Conservation (phyloP, 2,888 invertebrate genomes). For the Pecten maximus region DNA sequence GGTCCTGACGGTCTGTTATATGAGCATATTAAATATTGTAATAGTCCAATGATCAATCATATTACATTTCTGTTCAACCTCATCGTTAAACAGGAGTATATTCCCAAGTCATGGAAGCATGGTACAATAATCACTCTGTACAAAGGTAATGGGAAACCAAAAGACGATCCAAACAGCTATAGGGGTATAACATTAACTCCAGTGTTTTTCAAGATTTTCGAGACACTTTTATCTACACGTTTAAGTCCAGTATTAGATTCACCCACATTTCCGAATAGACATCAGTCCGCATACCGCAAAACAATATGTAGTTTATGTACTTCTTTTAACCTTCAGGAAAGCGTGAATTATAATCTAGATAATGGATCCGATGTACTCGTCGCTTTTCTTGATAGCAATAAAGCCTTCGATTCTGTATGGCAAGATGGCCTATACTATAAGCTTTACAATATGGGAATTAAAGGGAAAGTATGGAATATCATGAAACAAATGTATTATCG, state of each 20-base stretch:
- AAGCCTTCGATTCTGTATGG: constrained; percentile 48
- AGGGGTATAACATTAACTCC: constrained; percentile 46
- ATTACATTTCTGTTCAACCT: constrained; percentile 39
- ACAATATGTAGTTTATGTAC: constrained; percentile 46
- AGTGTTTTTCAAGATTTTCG: constrained; percentile 48
- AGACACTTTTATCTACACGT: constrained; percentile 43
- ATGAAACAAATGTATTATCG: constrained; percentile 38
- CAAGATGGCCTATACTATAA: constrained; percentile 49
- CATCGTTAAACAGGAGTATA: constrained; percentile 26
- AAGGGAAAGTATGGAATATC: constrained; percentile 29
- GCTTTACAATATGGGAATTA: constrained; percentile 36
- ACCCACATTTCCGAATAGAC: constrained; percentile 35
- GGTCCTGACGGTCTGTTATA: constrained; percentile 24
- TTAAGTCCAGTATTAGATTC: too few species aligned
- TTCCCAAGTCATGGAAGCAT: neutral
- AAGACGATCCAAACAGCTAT: constrained; percentile 47
- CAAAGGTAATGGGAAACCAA: constrained; percentile 45
- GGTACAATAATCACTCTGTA: constrained; percentile 48
- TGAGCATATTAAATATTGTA: constrained; percentile 45
- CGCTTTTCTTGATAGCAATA: constrained; percentile 43
- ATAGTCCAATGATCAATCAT: neutral
- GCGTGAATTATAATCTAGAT: constrained; percentile 38
- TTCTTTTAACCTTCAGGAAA: constrained; percentile 47
- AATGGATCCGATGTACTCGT: constrained; percentile 28
- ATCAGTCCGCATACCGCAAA: constrained; percentile 46